Evolutionary conservation across 2,113 vertebrate species (phyloP).

Genomic region (Carollia perspicillata): DNA sequence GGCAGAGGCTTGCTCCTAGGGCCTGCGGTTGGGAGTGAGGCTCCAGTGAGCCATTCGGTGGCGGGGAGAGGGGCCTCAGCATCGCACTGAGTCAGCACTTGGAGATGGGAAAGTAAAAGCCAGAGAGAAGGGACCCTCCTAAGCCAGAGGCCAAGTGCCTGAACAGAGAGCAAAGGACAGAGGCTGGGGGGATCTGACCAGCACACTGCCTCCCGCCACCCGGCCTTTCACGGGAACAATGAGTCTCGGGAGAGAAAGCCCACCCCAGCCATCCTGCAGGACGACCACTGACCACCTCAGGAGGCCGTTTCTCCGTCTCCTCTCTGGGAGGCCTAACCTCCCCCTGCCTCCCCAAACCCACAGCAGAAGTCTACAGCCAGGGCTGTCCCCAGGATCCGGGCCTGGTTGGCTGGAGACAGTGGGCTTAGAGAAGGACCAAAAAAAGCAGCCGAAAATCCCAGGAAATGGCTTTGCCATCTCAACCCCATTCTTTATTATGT

Average conservation of each 20-base stretch:
- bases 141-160: not conserved
- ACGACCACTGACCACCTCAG: not conserved
- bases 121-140: not conserved
- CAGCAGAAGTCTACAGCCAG: not conserved
- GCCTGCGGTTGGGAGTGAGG: not conserved
- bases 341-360: no score
- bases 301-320: not conserved
- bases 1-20: not conserved
- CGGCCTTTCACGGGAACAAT: not conserved
- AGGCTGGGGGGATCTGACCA: fast-evolving
- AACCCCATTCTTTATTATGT: not conserved
- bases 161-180: not conserved
- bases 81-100: not conserved
- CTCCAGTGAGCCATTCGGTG: not conserved
- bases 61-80: not conserved
- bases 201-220: fast-evolving
- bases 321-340: not conserved
- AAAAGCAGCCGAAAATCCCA: not conserved
- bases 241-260: not conserved
- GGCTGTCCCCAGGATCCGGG: not conserved
- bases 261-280: not conserved
- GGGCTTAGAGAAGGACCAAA: not conserved
- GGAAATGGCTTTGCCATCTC: not conserved
- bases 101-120: not conserved
- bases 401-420: not conserved